phyloP scores from a whole-genome alignment of 2,888 invertebrate genomes.

The Tanaodytes sp. region DNA sequence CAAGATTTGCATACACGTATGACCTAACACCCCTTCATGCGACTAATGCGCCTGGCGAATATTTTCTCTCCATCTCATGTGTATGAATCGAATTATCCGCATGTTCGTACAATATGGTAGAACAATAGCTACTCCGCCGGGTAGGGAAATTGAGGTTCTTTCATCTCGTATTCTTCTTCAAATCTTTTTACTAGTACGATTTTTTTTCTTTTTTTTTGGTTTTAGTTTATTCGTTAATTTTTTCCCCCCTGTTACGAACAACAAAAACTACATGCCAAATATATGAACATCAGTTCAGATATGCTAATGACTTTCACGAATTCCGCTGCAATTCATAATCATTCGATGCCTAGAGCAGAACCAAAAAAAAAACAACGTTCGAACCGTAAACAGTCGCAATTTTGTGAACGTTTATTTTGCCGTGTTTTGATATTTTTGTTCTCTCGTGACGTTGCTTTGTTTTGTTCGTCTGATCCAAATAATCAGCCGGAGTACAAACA shows the following conservation, averaged over 20 bases:
- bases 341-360: neutral
- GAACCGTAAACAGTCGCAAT: no score
- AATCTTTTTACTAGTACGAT: no score
- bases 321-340: slow-evolving; percentile 4
- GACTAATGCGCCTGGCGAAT: slow-evolving; percentile 28
- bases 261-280: slow-evolving; percentile 18
- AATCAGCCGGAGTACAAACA: no score
- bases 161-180: slow-evolving; percentile 32
- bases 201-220: slow-evolving; percentile 24
- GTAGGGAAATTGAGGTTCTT: slow-evolving; percentile 56
- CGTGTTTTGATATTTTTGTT: no score
- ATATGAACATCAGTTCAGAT: slow-evolving; percentile 31
- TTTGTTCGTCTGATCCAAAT: no score
- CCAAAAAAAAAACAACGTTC: no score
- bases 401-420: no score
- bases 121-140: slow-evolving; percentile 37
- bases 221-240: no score
- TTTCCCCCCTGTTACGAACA: slow-evolving; percentile 2
- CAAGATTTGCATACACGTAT: slow-evolving; percentile 34
- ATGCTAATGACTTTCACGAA: slow-evolving; percentile 27
- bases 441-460: no score
- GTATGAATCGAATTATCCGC: slow-evolving; percentile 38
- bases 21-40: slow-evolving; percentile 28
- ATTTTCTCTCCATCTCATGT: slow-evolving; percentile 36
- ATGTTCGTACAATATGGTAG: slow-evolving; percentile 29